A percentile compares a stretch with the other conserved stretches of the same genome.
phyloP scores from a whole-genome alignment of 1,140 invertebrate species.

The Pararge aegeria region DNA sequence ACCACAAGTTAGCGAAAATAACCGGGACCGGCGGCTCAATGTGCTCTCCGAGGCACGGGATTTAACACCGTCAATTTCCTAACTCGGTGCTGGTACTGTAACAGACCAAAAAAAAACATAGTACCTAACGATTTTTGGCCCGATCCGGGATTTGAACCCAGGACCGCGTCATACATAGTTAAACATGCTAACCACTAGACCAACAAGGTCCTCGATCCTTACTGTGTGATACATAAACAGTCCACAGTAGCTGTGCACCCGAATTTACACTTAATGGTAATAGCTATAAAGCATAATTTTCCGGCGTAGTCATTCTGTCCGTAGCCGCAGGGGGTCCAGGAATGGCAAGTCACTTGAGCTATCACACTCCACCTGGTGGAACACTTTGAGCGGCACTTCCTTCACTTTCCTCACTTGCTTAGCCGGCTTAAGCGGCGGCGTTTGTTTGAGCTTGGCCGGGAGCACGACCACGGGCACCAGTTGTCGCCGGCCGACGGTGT shows the following conservation, averaged over 20 bases:
- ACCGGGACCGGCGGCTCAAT: too few relatives aligned
- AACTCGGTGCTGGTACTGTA: too few relatives aligned
- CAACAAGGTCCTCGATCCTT: too few relatives aligned
- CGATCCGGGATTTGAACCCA: too few relatives aligned
- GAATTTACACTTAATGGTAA: constrained; percentile 43
- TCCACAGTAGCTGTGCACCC: background rate
- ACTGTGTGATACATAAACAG: too few relatives aligned
- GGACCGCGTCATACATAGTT: too few relatives aligned
- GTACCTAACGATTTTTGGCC: too few relatives aligned
- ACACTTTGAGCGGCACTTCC: constrained; percentile 66
- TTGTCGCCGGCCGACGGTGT: constrained; percentile 39
- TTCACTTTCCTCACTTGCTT: constrained; percentile 44
- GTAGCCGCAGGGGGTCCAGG: constrained; percentile 57
- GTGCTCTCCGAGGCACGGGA: too few relatives aligned
- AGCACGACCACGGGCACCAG: constrained; percentile 50
- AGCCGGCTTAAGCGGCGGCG: constrained; percentile 20
- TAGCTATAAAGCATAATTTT: constrained; percentile 61
- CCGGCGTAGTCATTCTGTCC: constrained; percentile 68
- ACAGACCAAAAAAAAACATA: too few relatives aligned
- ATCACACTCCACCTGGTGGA: constrained; percentile 57
- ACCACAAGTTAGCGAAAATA: too few relatives aligned
- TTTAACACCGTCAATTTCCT: too few relatives aligned
- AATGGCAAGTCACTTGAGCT: constrained; percentile 53
- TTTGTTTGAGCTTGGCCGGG: constrained; percentile 22
- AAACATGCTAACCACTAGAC: too few relatives aligned